These are phyloP conservation scores for Cossypha heuglini DNA, from an alignment of 2,797 vertebrate species.

Conservation along the genomic window DNA sequence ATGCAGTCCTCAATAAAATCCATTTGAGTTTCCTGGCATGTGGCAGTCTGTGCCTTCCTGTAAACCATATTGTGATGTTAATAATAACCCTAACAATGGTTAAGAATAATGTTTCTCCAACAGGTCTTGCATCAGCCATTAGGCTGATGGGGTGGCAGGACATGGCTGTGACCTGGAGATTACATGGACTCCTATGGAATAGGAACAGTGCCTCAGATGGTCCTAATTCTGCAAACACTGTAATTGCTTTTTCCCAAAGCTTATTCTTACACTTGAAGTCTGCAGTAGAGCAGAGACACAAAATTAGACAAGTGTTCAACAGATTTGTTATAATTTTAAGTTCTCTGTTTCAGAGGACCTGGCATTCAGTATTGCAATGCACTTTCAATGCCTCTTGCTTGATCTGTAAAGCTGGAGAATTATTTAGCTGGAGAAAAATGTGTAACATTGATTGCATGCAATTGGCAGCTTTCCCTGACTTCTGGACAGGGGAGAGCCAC, in stretches of 20 bases:
- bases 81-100: not conserved
- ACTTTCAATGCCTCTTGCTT: not conserved
- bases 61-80: not conserved
- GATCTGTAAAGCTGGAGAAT: not conserved
- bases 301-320: not conserved
- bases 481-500: not conserved
- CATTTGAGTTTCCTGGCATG: not conserved
- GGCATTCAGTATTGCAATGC: not conserved
- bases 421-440: not conserved
- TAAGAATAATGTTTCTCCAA: not conserved
- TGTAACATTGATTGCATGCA: not conserved
- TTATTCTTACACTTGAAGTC: not conserved
- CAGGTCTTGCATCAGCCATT: not conserved
- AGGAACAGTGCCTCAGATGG: not conserved
- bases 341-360: not conserved
- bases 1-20: not conserved
- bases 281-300: not conserved
- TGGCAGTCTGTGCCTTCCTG: not conserved
- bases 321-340: not conserved
- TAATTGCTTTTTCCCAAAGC: not conserved
- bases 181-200: not conserved
- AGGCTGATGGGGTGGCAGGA: not conserved
- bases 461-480: not conserved
- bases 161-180: not conserved
- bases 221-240: not conserved